Conservation (phyloP, 1,140 invertebrate species). For the Cotesia glomerata region DNA sequence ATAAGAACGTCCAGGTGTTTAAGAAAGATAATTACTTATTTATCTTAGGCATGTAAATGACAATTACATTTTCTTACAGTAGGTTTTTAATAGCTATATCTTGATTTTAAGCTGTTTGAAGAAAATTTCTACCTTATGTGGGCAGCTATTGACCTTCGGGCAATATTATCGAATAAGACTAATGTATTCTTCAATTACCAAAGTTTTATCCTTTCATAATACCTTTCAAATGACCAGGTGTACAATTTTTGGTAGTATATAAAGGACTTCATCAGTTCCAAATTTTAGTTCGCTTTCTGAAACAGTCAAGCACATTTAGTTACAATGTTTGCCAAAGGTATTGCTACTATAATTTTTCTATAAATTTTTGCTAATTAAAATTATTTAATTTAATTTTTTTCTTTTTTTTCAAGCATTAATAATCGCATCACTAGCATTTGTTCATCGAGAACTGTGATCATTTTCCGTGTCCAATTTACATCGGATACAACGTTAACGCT, state of each 20-base stretch:
- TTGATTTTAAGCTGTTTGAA: too few species aligned
- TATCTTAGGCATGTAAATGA: too few species aligned
- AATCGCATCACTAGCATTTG: conserved; percentile 28
- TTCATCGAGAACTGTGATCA: conserved; percentile 35
- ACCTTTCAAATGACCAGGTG: too few species aligned
- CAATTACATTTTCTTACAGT: too few species aligned
- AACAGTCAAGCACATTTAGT: background rate
- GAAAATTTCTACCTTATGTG: too few species aligned
- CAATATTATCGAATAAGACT: too few species aligned
- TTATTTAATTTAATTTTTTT: background rate
- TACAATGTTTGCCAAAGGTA: conserved; percentile 9
- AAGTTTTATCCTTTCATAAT: too few species aligned
- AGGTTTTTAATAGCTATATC: too few species aligned
- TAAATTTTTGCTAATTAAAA: background rate
- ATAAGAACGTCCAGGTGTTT: too few species aligned
- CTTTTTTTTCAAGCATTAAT: conserved; percentile 31
- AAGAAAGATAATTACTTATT: too few species aligned
- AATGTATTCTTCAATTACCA: too few species aligned
- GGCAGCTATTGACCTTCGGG: too few species aligned
- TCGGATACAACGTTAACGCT: conserved; percentile 30
- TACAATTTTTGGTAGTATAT: conserved; percentile 30
- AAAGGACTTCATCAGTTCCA: conserved; percentile 11
- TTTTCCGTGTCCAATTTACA: conserved; percentile 36
- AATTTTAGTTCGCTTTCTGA: background rate
- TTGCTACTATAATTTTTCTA: background rate